These are phyloP conservation scores for Samia ricini DNA, from an alignment of 1,140 invertebrate species.

Conservation along the genomic window DNA sequence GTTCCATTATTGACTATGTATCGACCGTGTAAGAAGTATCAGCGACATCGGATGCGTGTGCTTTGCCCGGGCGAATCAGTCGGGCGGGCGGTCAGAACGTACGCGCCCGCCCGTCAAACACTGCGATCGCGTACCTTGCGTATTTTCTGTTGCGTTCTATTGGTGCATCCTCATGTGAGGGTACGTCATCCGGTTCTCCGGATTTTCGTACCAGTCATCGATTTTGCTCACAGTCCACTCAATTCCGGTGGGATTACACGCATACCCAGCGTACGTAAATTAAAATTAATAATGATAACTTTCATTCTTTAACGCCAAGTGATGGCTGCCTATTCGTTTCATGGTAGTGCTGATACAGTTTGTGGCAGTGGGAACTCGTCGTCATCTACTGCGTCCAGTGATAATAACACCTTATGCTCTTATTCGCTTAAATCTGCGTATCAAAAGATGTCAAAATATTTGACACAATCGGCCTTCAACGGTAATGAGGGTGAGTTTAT, in stretches of 20 bases:
- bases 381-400: not conserved
- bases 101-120: constrained; percentile 35
- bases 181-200: constrained; percentile 44
- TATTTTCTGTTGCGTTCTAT: constrained; percentile 29
- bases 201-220: constrained; percentile 48
- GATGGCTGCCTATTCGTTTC: not conserved
- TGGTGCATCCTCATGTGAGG: constrained; percentile 30
- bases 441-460: constrained; percentile 34
- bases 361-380: not conserved
- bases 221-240: constrained; percentile 56
- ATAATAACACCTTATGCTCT: not conserved
- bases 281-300: not conserved
- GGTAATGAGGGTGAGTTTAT: constrained; percentile 10
- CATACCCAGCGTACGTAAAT: constrained; percentile 10
- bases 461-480: constrained; percentile 22
- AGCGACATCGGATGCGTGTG: constrained; percentile 36
- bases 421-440: constrained; percentile 29
- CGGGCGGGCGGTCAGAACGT: constrained; percentile 39
- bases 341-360: not conserved
- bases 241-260: constrained; percentile 44
- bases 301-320: not conserved
- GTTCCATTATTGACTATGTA: not conserved
- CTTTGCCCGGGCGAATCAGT: constrained; percentile 28
- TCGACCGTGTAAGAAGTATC: constrained; percentile 4
- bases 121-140: constrained; percentile 19